Base-by-base conservation (phyloP, 1,140 invertebrate genomes). In the Drosophila truncata region DNA sequence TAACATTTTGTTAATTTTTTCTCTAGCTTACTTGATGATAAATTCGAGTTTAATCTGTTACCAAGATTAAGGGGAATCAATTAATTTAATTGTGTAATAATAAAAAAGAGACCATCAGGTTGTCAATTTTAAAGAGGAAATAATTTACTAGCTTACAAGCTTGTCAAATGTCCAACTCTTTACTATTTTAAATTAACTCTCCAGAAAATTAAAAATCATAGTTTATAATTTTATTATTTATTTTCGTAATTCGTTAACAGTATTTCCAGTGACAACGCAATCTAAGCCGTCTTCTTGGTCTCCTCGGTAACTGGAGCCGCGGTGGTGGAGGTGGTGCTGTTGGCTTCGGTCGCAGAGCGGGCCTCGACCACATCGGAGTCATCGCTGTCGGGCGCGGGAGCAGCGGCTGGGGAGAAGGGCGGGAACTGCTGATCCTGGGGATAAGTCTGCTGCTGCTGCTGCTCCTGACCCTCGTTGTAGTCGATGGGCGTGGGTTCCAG, bases 341-440 rank as follows among this genome's bases (percentile, higher is more conserved):
- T 72, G 16, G 69, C 20, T 8, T 80, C 91, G 8, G 64, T 57
- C 4, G 50, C 86, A 27, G 91, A 74, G 11, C 91, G 87, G 3
- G 83, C 87, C 65, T 92, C 91, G 16, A 92, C 87, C 52, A 92
- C 91, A 54, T 92, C 91, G 58, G 91, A 91, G 41, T 92, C 91
- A 46, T 88, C 90, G 42, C 79, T 86, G 16, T 84, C 85, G 31
- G 66, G 25, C 5, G 58, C 39, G 6, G 63, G 46, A 33, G 23
- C 49, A 4, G 75, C 67, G 9, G 72, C 57, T 11, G 70, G 70
- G 1, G 85, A 60, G 44, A 59, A 92, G 25, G 91, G 87, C 7
- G 91, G 87, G 78, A 91, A 91, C 50, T 90, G 83, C 78, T 91
- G 87, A 65, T 92, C 76, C 58, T 91, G 77, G 14, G 87, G 83